phyloP scores from a whole-genome alignment of 2,113 vertebrate species.

The Caracal caracal region DNA sequence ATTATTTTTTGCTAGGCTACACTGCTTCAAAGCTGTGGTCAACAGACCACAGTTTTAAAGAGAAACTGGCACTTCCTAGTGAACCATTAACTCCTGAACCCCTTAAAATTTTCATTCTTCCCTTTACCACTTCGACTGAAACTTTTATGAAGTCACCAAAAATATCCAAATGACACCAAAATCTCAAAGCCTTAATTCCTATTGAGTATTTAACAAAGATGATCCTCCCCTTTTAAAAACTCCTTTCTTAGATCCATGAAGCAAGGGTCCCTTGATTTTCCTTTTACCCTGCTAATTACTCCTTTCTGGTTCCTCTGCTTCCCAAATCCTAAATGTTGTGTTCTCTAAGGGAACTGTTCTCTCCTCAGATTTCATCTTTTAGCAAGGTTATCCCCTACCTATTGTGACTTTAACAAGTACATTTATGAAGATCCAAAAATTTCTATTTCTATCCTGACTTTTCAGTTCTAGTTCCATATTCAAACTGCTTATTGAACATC shows the following conservation, averaged over 20 bases:
- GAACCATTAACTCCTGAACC: neutral
- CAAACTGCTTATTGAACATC: neutral
- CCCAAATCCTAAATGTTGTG: neutral
- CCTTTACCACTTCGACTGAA: constrained; percentile 1
- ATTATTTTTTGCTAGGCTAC: constrained; percentile 28
- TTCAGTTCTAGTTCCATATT: neutral
- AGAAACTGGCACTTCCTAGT: constrained; percentile 9
- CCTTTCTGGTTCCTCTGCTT: neutral
- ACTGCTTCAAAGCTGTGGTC: constrained; percentile 37
- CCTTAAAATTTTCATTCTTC: constrained; percentile 27
- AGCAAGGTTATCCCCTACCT: neutral
- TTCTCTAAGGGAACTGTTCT: neutral
- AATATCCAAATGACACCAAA: neutral
- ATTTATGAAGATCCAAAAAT: neutral
- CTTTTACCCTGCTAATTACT: neutral
- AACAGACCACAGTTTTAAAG: constrained; percentile 27
- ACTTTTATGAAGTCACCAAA: constrained; percentile 38
- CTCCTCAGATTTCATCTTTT: neutral
- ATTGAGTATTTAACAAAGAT: neutral
- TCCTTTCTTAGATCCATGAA: neutral
- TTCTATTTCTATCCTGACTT: neutral
- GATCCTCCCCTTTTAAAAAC: neutral
- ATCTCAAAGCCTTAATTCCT: neutral
- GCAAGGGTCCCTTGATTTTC: neutral
- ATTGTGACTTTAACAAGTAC: neutral